Evolutionary conservation across 2,113 vertebrate genomes (phyloP).

Genomic region (Cervus canadensis): DNA sequence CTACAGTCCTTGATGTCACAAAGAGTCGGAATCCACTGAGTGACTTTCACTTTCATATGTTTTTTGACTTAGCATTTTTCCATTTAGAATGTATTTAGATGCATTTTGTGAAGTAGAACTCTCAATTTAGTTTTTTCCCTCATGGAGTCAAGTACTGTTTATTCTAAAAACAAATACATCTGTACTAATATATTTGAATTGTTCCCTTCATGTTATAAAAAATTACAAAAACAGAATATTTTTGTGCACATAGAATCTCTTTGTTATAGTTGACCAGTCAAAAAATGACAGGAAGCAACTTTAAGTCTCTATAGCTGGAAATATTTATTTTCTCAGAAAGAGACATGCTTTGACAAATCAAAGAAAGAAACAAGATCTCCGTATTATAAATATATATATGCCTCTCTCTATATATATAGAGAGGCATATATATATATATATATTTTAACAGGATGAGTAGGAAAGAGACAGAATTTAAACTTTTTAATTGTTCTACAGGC

Average conservation of each 20-base stretch:
- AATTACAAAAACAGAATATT: neutral
- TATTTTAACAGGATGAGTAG: neutral
- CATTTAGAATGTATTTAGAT: neutral
- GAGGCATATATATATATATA: neutral
- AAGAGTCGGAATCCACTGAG: neutral
- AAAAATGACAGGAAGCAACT: neutral
- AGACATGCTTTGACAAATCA: neutral
- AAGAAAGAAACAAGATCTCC: neutral
- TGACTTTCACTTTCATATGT: neutral
- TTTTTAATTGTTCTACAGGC: neutral
- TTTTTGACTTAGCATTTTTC: neutral
- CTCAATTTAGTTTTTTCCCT: neutral
- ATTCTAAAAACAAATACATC: neutral
- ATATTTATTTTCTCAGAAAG: neutral
- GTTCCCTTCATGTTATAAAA: neutral
- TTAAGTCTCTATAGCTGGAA: neutral
- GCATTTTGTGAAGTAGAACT: neutral
- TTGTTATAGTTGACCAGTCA: neutral
- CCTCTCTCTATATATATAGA: accelerated
- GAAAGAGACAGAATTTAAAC: neutral
- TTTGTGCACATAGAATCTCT: neutral
- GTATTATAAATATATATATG: neutral
- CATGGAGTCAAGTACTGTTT: neutral
- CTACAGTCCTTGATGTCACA: neutral
- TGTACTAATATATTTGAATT: neutral